Conservation (phyloP, 2,113 vertebrate species). For the Pedionomus torquatus region DNA sequence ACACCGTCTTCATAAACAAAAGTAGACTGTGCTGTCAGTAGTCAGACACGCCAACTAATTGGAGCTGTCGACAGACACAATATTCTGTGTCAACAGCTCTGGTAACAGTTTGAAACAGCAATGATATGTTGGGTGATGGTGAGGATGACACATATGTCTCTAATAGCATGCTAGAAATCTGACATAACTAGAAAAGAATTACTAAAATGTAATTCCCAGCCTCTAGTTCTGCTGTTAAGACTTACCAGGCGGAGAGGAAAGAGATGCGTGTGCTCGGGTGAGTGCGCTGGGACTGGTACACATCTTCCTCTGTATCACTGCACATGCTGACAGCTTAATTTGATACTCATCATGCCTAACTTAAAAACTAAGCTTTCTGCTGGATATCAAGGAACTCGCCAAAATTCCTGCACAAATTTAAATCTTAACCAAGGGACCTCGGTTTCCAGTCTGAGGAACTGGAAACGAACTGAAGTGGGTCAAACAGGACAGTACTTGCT, state of each 20-base stretch:
- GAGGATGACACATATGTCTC: slow-evolving; percentile 81
- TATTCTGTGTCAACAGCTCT: slow-evolving; percentile 85
- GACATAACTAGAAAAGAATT: slow-evolving; percentile 83
- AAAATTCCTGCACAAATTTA: slow-evolving; percentile 39
- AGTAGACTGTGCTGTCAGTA: slow-evolving; percentile 85
- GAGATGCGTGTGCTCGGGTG: not conserved
- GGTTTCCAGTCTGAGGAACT: not conserved
- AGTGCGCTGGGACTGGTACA: slow-evolving; percentile 29
- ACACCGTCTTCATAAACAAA: slow-evolving; percentile 84
- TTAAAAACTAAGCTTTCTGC: slow-evolving; percentile 74
- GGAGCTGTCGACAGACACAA: slow-evolving; percentile 87
- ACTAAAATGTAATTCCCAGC: slow-evolving; percentile 75
- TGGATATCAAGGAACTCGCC: slow-evolving; percentile 68
- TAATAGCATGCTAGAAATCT: slow-evolving; percentile 82
- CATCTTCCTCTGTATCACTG: slow-evolving; percentile 70
- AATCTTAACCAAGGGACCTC: not conserved
- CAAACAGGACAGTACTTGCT: not conserved
- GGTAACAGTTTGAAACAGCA: slow-evolving; percentile 86
- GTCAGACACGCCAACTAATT: slow-evolving; percentile 85
- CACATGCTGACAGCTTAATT: slow-evolving; percentile 78
- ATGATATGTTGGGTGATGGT: slow-evolving; percentile 86
- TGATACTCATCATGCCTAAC: slow-evolving; percentile 68
- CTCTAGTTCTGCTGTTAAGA: slow-evolving; percentile 48
- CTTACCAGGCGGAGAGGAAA: slow-evolving; percentile 30
- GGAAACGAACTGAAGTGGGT: slow-evolving; percentile 9